A percentile compares a stretch with the other conserved stretches of the same genome.
These are phyloP conservation scores for Scelioninae gen. 2 DNA, from an alignment of 2,888 invertebrate genomes.

Conservation along the genomic window DNA sequence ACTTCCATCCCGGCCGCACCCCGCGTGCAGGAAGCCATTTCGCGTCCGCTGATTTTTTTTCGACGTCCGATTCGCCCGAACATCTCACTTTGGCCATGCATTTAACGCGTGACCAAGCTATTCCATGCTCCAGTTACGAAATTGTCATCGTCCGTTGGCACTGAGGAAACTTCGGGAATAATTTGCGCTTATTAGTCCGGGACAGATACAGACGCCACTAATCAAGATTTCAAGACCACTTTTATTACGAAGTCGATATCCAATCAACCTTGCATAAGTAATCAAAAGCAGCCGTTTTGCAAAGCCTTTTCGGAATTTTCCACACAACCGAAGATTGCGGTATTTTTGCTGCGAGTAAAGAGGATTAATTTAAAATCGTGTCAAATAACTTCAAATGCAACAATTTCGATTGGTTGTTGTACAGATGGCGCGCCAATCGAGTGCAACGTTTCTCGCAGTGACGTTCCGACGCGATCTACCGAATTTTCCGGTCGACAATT, in stretches of 20 bases:
- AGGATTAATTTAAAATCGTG: too few species aligned
- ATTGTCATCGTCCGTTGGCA: slow-evolving; percentile 44
- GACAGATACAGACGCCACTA: not conserved
- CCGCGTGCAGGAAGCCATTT: slow-evolving; percentile 47
- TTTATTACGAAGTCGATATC: slow-evolving; percentile 27
- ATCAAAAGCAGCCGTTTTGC: slow-evolving; percentile 8
- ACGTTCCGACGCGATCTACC: too few species aligned
- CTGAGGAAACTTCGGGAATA: slow-evolving; percentile 44
- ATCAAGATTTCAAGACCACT: slow-evolving; percentile 41
- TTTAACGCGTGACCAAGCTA: slow-evolving; percentile 48
- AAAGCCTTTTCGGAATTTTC: slow-evolving; percentile 30
- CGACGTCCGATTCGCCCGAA: slow-evolving; percentile 18
- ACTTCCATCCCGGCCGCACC: slow-evolving; percentile 58
- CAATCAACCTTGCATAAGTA: slow-evolving; percentile 33
- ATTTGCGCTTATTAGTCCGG: slow-evolving; percentile 21
- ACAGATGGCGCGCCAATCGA: too few species aligned
- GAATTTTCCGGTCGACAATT: too few species aligned
- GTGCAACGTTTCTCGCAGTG: too few species aligned
- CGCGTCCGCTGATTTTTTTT: slow-evolving; percentile 42
- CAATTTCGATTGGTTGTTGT: too few species aligned
- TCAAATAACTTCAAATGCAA: too few species aligned
- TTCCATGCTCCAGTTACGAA: slow-evolving; percentile 51
- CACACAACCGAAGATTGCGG: slow-evolving; percentile 1
- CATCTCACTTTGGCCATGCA: slow-evolving; percentile 31
- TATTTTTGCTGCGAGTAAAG: too few species aligned